phyloP scores from a whole-genome alignment of 2,797 vertebrate species.

The Sebastes oblongus region DNA sequence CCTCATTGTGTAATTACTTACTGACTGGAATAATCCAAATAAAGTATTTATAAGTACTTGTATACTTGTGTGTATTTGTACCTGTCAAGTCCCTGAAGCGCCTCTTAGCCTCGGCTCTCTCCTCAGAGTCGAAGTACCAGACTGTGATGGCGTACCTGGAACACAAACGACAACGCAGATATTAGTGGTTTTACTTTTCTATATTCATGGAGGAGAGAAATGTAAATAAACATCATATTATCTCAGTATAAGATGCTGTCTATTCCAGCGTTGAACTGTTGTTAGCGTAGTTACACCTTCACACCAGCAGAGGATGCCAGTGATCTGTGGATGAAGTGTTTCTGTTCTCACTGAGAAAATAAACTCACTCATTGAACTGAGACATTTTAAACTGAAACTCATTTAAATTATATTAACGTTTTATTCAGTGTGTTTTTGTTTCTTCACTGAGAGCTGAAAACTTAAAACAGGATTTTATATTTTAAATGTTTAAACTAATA shows the following conservation, averaged over 20 bases:
- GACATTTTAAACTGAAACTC: not conserved
- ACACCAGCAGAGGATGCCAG: not conserved
- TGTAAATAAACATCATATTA: not conserved
- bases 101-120: conserved; percentile 91
- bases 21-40: too few relatives aligned
- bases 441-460: not conserved
- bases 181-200: not conserved
- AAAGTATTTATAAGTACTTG: too few relatives aligned
- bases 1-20: too few relatives aligned
- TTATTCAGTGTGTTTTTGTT: not conserved
- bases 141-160: conserved; percentile 94
- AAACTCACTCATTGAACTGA: not conserved
- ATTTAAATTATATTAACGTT: not conserved
- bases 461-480: too few relatives aligned
- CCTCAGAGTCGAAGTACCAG: conserved; percentile 96
- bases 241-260: not conserved
- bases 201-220: not conserved
- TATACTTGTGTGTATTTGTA: not conserved
- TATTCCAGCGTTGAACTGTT: not conserved
- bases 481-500: too few relatives aligned
- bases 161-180: not conserved
- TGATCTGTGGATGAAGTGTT: not conserved
- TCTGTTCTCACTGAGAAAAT: not conserved
- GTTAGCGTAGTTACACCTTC: not conserved
- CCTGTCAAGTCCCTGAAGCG: conserved; percentile 55